Evolutionary conservation across 2,797 vertebrate genomes (phyloP).

Genomic region (Ataeniobius toweri): DNA sequence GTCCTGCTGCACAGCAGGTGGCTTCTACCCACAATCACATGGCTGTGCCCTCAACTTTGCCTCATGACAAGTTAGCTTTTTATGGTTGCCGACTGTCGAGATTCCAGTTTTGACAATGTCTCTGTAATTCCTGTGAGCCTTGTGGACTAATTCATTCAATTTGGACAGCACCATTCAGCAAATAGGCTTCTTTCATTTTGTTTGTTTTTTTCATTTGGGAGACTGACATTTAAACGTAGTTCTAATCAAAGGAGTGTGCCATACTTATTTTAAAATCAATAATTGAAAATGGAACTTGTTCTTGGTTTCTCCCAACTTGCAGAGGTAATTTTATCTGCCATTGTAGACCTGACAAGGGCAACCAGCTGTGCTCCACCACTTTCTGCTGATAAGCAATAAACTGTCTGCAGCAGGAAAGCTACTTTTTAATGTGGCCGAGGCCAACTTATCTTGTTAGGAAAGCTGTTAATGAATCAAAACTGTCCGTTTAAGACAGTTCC

Average conservation of each 20-base stretch:
- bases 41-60: constrained; percentile 63
- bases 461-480: neutral
- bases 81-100: constrained; percentile 41
- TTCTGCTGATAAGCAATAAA: constrained; percentile 37
- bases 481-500: constrained; percentile 21
- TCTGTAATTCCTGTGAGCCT: constrained; percentile 46
- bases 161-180: constrained; percentile 28
- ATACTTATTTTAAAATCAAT: constrained; percentile 18
- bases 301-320: constrained; percentile 42
- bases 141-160: constrained; percentile 29
- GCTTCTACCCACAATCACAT: constrained; percentile 69
- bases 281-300: constrained; percentile 30
- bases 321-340: constrained; percentile 57
- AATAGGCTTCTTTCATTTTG: constrained; percentile 21
- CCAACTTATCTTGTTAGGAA: constrained; percentile 11
- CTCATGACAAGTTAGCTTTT: constrained; percentile 72
- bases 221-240: constrained; percentile 36
- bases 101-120: constrained; percentile 57
- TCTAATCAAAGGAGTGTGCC: constrained; percentile 21
- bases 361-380: constrained; percentile 35
- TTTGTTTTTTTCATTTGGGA: constrained; percentile 13
- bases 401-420: constrained; percentile 13
- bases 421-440: constrained; percentile 22
- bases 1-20: constrained; percentile 60
- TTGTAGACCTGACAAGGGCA: constrained; percentile 36